Conservation (phyloP, 2,888 invertebrate genomes). For the Andrena flavipes region DNA sequence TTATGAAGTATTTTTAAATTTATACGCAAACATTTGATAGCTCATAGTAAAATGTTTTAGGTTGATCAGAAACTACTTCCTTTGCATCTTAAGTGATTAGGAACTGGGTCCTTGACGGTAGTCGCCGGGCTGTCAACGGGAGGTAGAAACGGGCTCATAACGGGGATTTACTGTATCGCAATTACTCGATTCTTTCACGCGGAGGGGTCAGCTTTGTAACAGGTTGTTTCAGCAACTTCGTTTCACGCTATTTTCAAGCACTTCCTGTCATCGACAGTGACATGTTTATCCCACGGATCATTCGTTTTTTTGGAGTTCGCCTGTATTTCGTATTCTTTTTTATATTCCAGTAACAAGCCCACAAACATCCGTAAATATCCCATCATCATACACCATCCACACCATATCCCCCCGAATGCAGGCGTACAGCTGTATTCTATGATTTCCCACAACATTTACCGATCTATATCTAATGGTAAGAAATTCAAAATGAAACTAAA, state of each 20-base stretch:
- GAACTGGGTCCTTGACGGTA: too few relatives aligned
- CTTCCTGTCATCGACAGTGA: conserved; percentile 59
- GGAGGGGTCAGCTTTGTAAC: too few relatives aligned
- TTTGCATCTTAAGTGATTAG: too few relatives aligned
- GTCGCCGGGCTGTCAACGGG: too few relatives aligned
- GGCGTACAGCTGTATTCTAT: conserved; percentile 33
- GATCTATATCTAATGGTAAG: conserved; percentile 60
- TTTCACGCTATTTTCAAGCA: conserved; percentile 41
- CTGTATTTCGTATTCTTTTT: conserved; percentile 27
- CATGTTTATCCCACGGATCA: conserved; percentile 60
- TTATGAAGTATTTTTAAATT: too few relatives aligned
- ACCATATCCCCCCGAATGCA: conserved; percentile 28
- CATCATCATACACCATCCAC: neutral
- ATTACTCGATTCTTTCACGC: too few relatives aligned
- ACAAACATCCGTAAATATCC: neutral
- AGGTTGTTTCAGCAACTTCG: conserved; percentile 49
- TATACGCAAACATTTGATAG: too few relatives aligned
- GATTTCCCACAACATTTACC: conserved; percentile 34
- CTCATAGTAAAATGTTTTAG: too few relatives aligned
- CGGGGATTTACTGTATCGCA: too few relatives aligned
- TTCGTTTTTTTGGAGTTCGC: conserved; percentile 40
- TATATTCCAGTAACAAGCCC: conserved; percentile 56
- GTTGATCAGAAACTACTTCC: too few relatives aligned
- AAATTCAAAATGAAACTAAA: conserved; percentile 9
- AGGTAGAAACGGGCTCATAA: too few relatives aligned